Conservation (phyloP, 2,797 vertebrate species). For the Halcyon chelicuti region DNA sequence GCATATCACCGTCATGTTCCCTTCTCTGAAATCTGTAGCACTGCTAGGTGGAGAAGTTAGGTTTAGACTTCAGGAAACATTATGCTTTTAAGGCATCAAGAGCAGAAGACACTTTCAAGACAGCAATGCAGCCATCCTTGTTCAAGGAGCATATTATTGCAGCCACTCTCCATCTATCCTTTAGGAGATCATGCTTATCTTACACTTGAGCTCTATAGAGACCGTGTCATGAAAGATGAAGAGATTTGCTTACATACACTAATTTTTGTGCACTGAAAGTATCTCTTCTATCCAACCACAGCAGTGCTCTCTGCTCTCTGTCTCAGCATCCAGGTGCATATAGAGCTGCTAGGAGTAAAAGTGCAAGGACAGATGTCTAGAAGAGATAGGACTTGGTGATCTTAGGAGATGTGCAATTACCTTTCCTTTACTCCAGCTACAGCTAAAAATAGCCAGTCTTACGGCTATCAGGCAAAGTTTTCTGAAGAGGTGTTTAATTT, state of each 20-base stretch:
- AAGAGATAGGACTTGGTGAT: not conserved
- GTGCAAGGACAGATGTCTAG: not conserved
- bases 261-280: accelerated
- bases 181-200: not conserved
- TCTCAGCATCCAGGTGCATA: accelerated
- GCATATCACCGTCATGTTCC: not conserved
- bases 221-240: not conserved
- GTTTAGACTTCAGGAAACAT: not conserved
- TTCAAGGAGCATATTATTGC: not conserved
- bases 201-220: not conserved
- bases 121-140: not conserved
- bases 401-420: not conserved
- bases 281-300: not conserved
- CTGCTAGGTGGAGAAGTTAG: not conserved
- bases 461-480: not conserved
- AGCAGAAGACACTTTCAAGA: not conserved
- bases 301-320: accelerated
- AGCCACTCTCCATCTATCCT: not conserved
- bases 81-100: not conserved
- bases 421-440: not conserved
- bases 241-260: not conserved
- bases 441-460: not conserved
- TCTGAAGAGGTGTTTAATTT: not conserved
- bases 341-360: not conserved
- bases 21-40: not conserved